phyloP scores from a whole-genome alignment of 2,797 vertebrate species.

The Amblyraja radiata region DNA sequence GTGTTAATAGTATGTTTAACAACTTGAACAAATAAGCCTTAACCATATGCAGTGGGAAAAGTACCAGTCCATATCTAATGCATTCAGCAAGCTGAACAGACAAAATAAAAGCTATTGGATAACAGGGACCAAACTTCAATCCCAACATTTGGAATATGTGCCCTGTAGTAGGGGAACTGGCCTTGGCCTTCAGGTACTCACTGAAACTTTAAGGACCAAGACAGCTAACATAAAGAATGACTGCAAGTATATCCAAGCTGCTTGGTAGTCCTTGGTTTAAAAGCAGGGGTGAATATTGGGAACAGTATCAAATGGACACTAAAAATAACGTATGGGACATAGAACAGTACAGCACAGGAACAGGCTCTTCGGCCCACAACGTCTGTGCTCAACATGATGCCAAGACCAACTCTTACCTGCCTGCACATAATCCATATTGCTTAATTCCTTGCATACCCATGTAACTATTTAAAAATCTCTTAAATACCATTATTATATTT shows the following conservation, averaged over 20 bases:
- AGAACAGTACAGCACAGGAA: no score
- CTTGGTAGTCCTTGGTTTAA: background rate
- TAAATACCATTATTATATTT: no score
- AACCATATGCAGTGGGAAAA: background rate
- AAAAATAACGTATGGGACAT: no score
- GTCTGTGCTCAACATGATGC: no score
- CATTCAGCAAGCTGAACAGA: background rate
- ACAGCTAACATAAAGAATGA: no score
- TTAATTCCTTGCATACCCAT: no score
- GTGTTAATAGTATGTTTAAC: background rate
- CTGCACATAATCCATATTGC: no score
- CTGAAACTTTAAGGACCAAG: background rate
- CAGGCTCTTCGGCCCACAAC: no score
- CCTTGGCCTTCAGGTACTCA: background rate
- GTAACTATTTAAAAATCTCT: no score
- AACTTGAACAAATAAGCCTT: background rate
- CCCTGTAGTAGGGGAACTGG: background rate
- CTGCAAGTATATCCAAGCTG: background rate
- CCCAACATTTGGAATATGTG: background rate
- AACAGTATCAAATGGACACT: no score
- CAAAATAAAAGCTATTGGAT: background rate
- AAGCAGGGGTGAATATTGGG: background rate
- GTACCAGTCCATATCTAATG: no score
- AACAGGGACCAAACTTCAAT: background rate
- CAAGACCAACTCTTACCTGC: no score